A percentile compares a stretch with the other conserved stretches of the same genome.
Conservation (phyloP, 2,113 vertebrate genomes). For the Rhabdornis inornatus region DNA sequence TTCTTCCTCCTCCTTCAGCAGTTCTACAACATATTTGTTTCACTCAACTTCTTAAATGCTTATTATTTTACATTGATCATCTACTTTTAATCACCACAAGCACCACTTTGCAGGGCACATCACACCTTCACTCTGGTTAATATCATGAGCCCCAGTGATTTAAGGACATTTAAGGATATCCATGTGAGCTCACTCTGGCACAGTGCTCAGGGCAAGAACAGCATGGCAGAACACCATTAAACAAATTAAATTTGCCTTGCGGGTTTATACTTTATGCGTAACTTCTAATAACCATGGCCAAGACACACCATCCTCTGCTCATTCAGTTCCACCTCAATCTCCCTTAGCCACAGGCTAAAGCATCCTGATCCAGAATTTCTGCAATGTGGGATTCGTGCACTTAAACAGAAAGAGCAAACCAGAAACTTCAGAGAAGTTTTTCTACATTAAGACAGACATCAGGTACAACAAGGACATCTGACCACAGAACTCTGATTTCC, state of each 20-base stretch:
- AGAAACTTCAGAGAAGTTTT: not conserved
- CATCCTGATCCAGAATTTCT: not conserved
- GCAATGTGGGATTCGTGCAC: accelerated
- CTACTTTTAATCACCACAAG: accelerated
- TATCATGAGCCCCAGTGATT: not conserved
- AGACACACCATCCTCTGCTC: not conserved
- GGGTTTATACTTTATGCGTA: not conserved
- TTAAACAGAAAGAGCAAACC: not conserved
- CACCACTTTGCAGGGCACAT: not conserved
- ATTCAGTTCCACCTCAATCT: not conserved
- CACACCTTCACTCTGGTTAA: not conserved
- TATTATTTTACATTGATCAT: not conserved
- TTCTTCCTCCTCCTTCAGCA: not conserved
- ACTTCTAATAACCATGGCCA: not conserved
- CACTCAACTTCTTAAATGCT: not conserved
- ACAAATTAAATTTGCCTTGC: not conserved
- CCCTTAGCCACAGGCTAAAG: not conserved
- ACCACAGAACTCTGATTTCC: not conserved
- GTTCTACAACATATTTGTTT: not conserved
- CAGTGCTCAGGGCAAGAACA: not conserved
- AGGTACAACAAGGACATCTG: not conserved
- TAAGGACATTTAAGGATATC: not conserved
- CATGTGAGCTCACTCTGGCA: not conserved
- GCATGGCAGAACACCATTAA: not conserved
- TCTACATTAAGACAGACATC: not conserved